Evolutionary conservation across 2,113 vertebrate species (phyloP), one percentile per base, ranked within the genome.

Genomic region (Brachyhypopomus occidentalis): DNA sequence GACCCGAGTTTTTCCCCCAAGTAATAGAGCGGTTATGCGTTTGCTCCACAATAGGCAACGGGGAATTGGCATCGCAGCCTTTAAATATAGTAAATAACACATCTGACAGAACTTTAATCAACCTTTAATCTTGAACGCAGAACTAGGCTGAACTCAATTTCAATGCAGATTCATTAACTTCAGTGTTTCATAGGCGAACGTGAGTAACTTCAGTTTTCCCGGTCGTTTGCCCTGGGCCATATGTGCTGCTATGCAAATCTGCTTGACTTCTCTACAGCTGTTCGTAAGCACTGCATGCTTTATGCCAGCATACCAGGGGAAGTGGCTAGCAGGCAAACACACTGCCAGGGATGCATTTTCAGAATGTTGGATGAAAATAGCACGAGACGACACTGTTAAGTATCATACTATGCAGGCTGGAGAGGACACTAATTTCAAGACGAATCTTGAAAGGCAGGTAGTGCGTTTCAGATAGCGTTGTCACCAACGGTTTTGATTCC

Each of bases 351-450:
- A 88, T 88, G 94, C 92, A 92, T 94, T 95, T 92, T 93, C 93
- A 93, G 92, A 93, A 96, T 95, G 94, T 95, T 95, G 84, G 94
- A 95, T 96, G 91, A 94, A 96, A 96, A 96, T 95, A 96, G 95
- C 93, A 92, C 90, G 88, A 84, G 71, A 84, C 81, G 75, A 82
- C 38, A 23, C 64, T 23, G 55, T 52, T 63, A 63, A 82, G 80
- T 78, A 55, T n/a, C 75, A 70, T 66, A 23, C 64, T 77, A n/a
- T 25, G 20, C 58, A 36, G 71, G 66, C 22, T 62, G 27, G 25
- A 48, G 23, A 71, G 25, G 56, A 41, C 48, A 30, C 25, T 30
- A 36, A 52, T 69, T 64, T 71, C 11, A 60, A 63, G 56, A 20
- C 66, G 73, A 55, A 72, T 22, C 7, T 58, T 80, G 8, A 41